Evolutionary conservation across 2,113 vertebrate species (phyloP).

Genomic region (Ageneiosus marmoratus): DNA sequence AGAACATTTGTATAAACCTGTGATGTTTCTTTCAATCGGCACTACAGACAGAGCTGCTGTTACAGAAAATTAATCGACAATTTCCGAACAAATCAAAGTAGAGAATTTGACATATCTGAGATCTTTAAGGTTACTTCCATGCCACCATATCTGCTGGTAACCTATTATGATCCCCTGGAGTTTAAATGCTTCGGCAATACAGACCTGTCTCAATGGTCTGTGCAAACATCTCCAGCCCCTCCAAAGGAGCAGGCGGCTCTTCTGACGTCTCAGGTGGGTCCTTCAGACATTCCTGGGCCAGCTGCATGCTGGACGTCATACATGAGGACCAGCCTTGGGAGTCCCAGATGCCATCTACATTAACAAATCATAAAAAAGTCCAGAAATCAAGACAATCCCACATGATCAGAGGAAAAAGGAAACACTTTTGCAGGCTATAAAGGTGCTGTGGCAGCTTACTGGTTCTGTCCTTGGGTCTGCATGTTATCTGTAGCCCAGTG

Average conservation of each 20-base stretch:
- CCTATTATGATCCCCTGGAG: background rate
- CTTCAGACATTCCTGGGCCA: slow-evolving; percentile 91
- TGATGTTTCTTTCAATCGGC: background rate
- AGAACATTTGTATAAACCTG: too few species aligned
- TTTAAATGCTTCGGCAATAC: slow-evolving; percentile 21
- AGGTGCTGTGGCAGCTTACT: slow-evolving; percentile 72
- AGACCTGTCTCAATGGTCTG: slow-evolving; percentile 91
- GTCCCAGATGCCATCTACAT: slow-evolving; percentile 74
- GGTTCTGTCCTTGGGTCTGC: slow-evolving; percentile 81
- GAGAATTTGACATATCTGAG: background rate
- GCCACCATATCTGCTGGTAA: background rate
- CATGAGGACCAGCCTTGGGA: slow-evolving; percentile 87
- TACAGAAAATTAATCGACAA: background rate
- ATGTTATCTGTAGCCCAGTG: slow-evolving; percentile 85
- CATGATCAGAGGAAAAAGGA: background rate
- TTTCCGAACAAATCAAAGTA: background rate
- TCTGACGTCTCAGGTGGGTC: slow-evolving; percentile 83
- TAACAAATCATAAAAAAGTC: slow-evolving; percentile 29
- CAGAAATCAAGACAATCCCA: background rate
- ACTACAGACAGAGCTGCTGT: background rate
- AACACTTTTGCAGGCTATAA: background rate
- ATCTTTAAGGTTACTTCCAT: background rate
- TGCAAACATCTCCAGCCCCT: slow-evolving; percentile 93
- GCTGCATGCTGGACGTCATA: slow-evolving; percentile 92
- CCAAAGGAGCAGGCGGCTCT: slow-evolving; percentile 83